phyloP scores from a whole-genome alignment of 2,797 vertebrate genomes.

The Chelon labrosus region DNA sequence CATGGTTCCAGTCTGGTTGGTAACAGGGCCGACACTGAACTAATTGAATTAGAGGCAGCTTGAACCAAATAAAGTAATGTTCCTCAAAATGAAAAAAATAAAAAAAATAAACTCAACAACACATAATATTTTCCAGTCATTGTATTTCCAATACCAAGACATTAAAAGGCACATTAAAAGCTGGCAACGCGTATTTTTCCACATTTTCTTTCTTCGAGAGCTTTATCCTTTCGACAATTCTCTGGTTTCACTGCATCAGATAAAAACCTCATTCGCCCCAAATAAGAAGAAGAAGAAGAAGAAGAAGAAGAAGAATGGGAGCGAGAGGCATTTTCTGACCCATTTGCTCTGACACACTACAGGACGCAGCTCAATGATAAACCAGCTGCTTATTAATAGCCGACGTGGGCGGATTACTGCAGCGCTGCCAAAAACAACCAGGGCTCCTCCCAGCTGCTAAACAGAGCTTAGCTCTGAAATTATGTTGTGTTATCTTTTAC shows the following conservation, averaged over 20 bases:
- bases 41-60: no score
- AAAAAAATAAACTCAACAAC: no score
- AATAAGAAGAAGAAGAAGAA: slow-evolving; percentile 8
- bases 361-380: slow-evolving; percentile 52
- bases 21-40: no score
- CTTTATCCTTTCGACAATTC: background rate
- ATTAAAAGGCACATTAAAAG: background rate
- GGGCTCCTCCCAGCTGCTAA: slow-evolving; percentile 42
- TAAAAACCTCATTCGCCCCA: slow-evolving; percentile 1
- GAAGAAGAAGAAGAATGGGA: slow-evolving; percentile 7
- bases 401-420: slow-evolving; percentile 33
- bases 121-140: no score
- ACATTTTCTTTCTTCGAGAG: background rate
- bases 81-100: no score
- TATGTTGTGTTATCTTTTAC: slow-evolving; percentile 54
- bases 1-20: no score
- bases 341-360: slow-evolving; percentile 42
- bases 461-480: slow-evolving; percentile 57
- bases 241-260: background rate
- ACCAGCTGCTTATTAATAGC: slow-evolving; percentile 61
- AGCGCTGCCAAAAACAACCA: slow-evolving; percentile 65
- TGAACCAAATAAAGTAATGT: no score
- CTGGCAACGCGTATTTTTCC: background rate
- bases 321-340: slow-evolving; percentile 34
- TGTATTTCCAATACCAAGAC: no score